Evolutionary conservation across 2,888 invertebrate genomes (phyloP), one percentile per base, ranked within the genome.

Genomic region (Diadegma fenestrale): DNA sequence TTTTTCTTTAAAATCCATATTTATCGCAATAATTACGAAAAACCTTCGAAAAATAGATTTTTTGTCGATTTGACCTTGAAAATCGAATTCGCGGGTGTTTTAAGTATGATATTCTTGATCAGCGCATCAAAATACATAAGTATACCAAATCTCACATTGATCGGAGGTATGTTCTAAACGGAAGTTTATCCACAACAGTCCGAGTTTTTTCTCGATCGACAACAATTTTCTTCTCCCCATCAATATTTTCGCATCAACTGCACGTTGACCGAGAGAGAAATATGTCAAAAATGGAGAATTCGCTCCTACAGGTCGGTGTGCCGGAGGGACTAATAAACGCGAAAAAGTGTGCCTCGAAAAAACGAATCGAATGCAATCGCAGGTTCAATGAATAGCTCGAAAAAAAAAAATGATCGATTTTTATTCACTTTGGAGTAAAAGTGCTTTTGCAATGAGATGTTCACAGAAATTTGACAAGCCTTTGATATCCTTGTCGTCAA

Each of bases 231-330:
- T 26, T 58, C 6, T 58, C 10, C 37, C 14, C 26, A 54, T 54
- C 54, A 54, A 54, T 71, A 41, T 72, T 37, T 66, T 33, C 19
- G 41, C 10, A 69, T 10, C 6, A 51, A 37, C 64, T 33, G n/a
- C n/a, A 41, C n/a, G 63, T 22, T 12, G 8, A 14, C 12, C 1
- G 26, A 0, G 48, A 0, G 48, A 51, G 68, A 33, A 41, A 66
- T 26, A 2, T 30, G 17, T 26, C 63, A 43, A 78, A 85, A 78
- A 78, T n/a, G 17, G 61, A 26, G 30, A 48, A 66, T 66, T 79
- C 71, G 66, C 71, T 82, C 79, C 82, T 85, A 85, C 85, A 85
- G 85, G 85, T 85, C 82, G 85, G 79, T 85, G 82, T 54, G 79
- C 75, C 75, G n/a, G 54, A 8, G 22, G 22, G 75, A 14, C 37